A percentile compares a stretch with the other conserved stretches of the same genome.
Evolutionary conservation across 2,888 invertebrate species (phyloP).

Genomic region (Thymelicus sylvestris): DNA sequence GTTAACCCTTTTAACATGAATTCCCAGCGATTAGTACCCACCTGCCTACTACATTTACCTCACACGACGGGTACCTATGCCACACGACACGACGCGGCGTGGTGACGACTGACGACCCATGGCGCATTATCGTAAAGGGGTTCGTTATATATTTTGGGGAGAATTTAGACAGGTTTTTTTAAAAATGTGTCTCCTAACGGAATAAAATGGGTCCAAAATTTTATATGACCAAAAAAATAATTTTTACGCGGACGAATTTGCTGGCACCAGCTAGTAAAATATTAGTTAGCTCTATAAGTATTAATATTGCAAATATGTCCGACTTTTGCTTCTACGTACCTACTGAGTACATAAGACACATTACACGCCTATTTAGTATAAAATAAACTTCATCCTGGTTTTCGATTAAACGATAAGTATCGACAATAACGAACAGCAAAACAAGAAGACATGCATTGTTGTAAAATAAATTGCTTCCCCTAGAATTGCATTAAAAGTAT

Average conservation of each 20-base stretch:
- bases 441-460: background rate
- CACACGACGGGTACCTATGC: background rate
- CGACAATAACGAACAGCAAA: background rate
- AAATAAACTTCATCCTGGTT: background rate
- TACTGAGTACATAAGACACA: background rate
- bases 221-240: too few relatives aligned
- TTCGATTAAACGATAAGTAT: background rate
- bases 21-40: slow-evolving; percentile 66
- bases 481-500: background rate
- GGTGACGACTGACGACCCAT: too few relatives aligned
- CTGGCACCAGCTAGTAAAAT: too few relatives aligned
- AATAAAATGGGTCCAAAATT: too few relatives aligned
- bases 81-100: background rate
- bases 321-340: background rate
- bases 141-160: too few relatives aligned
- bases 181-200: too few relatives aligned
- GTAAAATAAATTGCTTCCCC: background rate
- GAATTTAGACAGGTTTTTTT: too few relatives aligned
- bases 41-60: slow-evolving; percentile 40
- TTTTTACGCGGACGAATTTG: too few relatives aligned
- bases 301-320: too few relatives aligned
- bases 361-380: background rate
- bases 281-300: too few relatives aligned
- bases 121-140: too few relatives aligned
- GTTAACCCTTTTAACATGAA: slow-evolving; percentile 78